Percentiles rank a stretch among this genome's conserved stretches.
Evolutionary conservation across 2,888 invertebrate genomes (phyloP).

Genomic region (Campoplex nolae): DNA sequence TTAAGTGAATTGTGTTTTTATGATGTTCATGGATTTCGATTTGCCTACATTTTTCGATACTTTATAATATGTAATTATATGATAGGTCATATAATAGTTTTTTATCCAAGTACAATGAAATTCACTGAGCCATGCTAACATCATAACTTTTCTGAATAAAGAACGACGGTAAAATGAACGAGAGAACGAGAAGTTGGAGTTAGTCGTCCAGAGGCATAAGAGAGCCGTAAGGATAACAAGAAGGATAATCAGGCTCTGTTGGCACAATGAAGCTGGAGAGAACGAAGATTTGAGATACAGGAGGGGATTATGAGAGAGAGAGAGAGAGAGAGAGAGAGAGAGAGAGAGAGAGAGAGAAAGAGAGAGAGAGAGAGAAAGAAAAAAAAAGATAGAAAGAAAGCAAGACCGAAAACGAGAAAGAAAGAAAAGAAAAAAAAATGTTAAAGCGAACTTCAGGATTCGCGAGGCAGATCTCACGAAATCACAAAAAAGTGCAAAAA

Average conservation of each 20-base stretch:
- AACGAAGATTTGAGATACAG: constrained; percentile 18
- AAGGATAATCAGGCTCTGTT: constrained; percentile 60
- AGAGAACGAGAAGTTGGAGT: constrained; percentile 16
- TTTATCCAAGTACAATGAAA: background rate
- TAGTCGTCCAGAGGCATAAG: constrained; percentile 6
- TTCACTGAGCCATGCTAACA: background rate
- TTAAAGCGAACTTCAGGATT: constrained; percentile 36
- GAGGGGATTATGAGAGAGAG: constrained; percentile 19
- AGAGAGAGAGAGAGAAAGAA: constrained; percentile 16
- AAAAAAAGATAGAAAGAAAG: constrained; percentile 15
- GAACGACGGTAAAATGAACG: constrained; percentile 40
- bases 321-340: constrained; percentile 7
- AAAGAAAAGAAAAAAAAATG: constrained; percentile 15
- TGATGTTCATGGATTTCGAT: background rate
- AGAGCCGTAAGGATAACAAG: constrained; percentile 54
- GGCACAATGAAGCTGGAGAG: constrained; percentile 49
- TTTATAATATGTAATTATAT: background rate
- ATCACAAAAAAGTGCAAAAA: constrained; percentile 5
- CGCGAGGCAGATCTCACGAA: constrained; percentile 4
- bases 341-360: constrained; percentile 11
- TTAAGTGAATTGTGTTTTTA: background rate
- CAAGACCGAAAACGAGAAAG: constrained; percentile 14
- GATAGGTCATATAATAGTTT: background rate
- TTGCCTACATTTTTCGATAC: background rate
- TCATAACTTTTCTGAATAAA: constrained; percentile 40